Percentiles rank a stretch among this genome's conserved stretches.
Conservation (phyloP, 2,888 invertebrate genomes). For the Tiliacea citrago region DNA sequence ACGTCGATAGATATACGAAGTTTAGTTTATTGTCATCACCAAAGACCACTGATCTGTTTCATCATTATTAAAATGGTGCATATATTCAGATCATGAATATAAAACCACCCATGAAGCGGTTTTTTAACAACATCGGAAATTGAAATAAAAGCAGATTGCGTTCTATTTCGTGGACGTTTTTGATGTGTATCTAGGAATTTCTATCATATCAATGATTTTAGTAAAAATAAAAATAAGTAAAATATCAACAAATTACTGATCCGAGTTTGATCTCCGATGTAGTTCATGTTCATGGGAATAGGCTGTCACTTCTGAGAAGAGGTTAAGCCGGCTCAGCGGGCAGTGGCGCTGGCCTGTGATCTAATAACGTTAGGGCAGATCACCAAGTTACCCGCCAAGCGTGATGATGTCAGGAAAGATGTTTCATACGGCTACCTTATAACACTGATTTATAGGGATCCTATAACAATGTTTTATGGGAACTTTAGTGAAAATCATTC, state of each 20-base stretch:
- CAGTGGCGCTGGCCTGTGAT: constrained; percentile 25
- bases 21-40: neutral
- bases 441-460: neutral
- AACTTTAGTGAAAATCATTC: neutral
- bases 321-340: constrained; percentile 50
- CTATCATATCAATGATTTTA: neutral
- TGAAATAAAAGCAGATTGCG: neutral
- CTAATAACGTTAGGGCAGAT: constrained; percentile 41
- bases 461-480: neutral
- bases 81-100: neutral
- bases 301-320: constrained; percentile 29
- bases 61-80: neutral
- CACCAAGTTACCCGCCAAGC: constrained; percentile 29
- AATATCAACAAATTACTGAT: constrained; percentile 3
- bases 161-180: neutral
- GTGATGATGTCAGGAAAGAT: constrained; percentile 11
- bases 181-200: too few relatives aligned
- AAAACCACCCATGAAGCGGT: too few relatives aligned
- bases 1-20: neutral
- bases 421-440: constrained; percentile 4
- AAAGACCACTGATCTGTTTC: too few relatives aligned
- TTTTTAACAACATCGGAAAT: neutral
- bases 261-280: constrained; percentile 17
- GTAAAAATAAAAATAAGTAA: neutral
- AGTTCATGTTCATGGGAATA: constrained; percentile 8